These are phyloP conservation scores for Trachelipus rathkii DNA, from an alignment of 1,140 invertebrate species.

Conservation along the genomic window DNA sequence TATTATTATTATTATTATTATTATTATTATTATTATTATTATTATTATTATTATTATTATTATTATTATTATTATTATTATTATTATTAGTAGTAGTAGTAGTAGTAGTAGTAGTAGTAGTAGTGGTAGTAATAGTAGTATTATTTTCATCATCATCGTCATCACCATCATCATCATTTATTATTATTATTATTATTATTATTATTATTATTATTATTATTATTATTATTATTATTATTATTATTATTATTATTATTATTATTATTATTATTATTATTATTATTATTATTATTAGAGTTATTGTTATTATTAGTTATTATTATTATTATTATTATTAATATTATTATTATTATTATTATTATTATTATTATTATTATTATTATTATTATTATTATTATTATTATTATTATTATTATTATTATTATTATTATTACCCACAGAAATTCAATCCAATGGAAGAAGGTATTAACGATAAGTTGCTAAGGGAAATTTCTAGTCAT, in stretches of 20 bases:
- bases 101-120: too few relatives aligned
- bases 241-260: slow-evolving; percentile 1
- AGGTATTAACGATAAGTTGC: not conserved
- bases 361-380: slow-evolving; percentile 3
- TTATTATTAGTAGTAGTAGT: too few relatives aligned
- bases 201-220: not conserved
- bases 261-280: slow-evolving; percentile 11
- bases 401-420: not conserved
- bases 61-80: too few relatives aligned
- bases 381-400: slow-evolving; percentile 9
- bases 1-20: too few relatives aligned
- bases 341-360: slow-evolving; percentile 15
- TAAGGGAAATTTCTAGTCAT: not conserved
- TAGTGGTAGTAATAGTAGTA: too few relatives aligned
- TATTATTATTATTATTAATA: slow-evolving; percentile 6
- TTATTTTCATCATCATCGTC: too few relatives aligned
- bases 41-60: too few relatives aligned
- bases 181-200: too few relatives aligned
- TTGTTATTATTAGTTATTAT: not conserved
- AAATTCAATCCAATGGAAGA: not conserved
- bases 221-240: slow-evolving; percentile 1
- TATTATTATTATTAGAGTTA: not conserved
- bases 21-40: too few relatives aligned
- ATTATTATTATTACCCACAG: not conserved
- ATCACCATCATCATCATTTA: too few relatives aligned